These are phyloP conservation scores for Galerucella pusilla DNA, from an alignment of 2,888 invertebrate species.

Conservation along the genomic window DNA sequence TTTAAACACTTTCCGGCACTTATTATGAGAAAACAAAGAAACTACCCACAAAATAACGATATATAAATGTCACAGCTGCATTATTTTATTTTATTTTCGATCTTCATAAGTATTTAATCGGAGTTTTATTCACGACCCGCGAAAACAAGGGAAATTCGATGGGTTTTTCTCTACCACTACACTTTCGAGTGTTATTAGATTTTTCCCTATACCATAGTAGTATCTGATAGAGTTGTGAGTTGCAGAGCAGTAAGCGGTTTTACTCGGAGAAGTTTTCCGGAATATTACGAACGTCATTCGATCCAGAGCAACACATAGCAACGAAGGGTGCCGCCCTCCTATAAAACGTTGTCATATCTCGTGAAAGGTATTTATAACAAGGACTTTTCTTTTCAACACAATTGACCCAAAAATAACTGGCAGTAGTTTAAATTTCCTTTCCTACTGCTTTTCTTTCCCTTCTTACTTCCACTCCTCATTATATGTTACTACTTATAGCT, in stretches of 20 bases:
- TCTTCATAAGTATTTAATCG: not conserved
- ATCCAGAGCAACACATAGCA: slow-evolving; percentile 64
- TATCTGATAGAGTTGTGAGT: slow-evolving; percentile 27
- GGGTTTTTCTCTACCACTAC: slow-evolving; percentile 15
- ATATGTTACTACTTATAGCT: too few relatives aligned
- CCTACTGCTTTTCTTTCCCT: too few relatives aligned
- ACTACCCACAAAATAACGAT: slow-evolving; percentile 2
- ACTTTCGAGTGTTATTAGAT: slow-evolving; percentile 15
- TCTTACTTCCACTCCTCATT: too few relatives aligned
- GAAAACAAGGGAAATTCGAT: slow-evolving; percentile 8
- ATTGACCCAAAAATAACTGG: too few relatives aligned
- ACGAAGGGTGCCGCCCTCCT: slow-evolving; percentile 51
- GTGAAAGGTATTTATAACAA: too few relatives aligned
- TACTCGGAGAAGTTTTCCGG: slow-evolving; percentile 55
- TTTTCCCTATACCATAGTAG: slow-evolving; percentile 19
- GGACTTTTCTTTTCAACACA: not conserved
- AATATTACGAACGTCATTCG: slow-evolving; percentile 59
- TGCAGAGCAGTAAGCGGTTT: slow-evolving; percentile 34
- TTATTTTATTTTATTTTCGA: not conserved
- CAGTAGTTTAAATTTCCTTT: too few relatives aligned
- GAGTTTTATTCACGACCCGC: slow-evolving; percentile 24
- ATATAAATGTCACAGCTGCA: not conserved
- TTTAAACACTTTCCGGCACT: slow-evolving; percentile 10
- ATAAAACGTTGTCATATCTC: slow-evolving; percentile 6
- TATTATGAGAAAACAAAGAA: slow-evolving; percentile 31